A percentile compares a stretch with the other conserved stretches of the same genome.
These are phyloP conservation scores for Trissoscelio sp. DNA, from an alignment of 2,888 invertebrate species.

Conservation along the genomic window DNA sequence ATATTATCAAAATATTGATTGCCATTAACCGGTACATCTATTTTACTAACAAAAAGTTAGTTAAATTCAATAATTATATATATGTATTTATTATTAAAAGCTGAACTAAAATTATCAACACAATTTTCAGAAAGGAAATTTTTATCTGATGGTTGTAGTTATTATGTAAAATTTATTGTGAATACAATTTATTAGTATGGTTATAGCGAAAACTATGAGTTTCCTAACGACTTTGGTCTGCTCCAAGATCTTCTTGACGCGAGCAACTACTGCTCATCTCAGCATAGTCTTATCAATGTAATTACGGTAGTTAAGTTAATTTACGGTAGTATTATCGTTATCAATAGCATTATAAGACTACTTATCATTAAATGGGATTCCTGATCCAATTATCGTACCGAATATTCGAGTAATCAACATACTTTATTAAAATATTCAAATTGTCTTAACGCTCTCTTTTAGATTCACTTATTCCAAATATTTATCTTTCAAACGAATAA, in stretches of 20 bases:
- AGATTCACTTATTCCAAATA: no score
- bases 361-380: constrained; percentile 26
- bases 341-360: constrained; percentile 17
- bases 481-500: no score
- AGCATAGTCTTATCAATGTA: constrained; percentile 20
- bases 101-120: no score
- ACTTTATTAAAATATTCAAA: background rate
- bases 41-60: no score
- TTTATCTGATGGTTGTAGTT: no score
- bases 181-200: background rate
- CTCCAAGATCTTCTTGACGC: constrained; percentile 18
- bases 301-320: constrained; percentile 29
- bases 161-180: background rate
- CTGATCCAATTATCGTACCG: background rate
- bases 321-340: constrained; percentile 25
- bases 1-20: no score
- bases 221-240: constrained; percentile 10
- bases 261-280: constrained; percentile 17
- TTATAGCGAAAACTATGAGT: constrained; percentile 6
- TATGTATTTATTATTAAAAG: no score
- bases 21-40: no score
- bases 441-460: no score
- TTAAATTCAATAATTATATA: no score
- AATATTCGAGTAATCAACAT: constrained; percentile 4
- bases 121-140: no score